Evolutionary conservation across 2,888 invertebrate species (phyloP).

Genomic region (Morpho deidamia): DNA sequence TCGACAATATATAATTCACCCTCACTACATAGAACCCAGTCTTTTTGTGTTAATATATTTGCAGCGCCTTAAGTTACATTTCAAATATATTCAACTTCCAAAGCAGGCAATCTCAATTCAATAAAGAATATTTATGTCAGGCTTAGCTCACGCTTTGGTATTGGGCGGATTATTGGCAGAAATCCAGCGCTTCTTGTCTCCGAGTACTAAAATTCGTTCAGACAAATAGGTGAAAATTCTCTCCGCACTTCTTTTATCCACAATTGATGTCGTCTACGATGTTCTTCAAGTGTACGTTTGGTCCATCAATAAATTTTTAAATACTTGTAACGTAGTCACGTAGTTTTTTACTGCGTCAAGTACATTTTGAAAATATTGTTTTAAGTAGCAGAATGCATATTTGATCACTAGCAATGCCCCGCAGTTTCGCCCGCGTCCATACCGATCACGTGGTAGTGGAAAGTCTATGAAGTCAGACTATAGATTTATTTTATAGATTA

Average conservation of each 20-base stretch:
- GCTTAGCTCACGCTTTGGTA: conserved; percentile 19
- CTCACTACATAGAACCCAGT: too few species aligned
- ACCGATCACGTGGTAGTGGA: too few species aligned
- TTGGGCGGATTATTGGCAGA: conserved; percentile 21
- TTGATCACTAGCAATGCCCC: too few species aligned
- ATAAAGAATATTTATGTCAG: conserved; percentile 25
- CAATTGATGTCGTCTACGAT: conserved; percentile 7
- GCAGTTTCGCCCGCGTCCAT: too few species aligned
- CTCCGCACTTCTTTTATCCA: conserved; percentile 3
- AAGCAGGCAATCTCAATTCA: conserved; percentile 24
- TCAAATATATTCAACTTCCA: conserved; percentile 15
- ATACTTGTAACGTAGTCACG: too few species aligned
- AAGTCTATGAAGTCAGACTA: too few species aligned
- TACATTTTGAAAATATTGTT: too few species aligned
- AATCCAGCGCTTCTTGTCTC: conserved; percentile 19
- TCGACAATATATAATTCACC: too few species aligned
- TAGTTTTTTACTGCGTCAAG: too few species aligned
- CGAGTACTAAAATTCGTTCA: conserved; percentile 19
- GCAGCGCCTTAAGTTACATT: background rate
- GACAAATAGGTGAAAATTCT: conserved; percentile 22
- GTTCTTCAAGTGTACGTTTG: background rate
- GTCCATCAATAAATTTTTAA: background rate
- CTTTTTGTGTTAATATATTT: too few species aligned
- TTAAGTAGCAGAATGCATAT: too few species aligned
- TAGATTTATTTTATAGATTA: too few species aligned